phyloP scores from a whole-genome alignment of 2,797 vertebrate genomes.

The Scarus forsteni region DNA sequence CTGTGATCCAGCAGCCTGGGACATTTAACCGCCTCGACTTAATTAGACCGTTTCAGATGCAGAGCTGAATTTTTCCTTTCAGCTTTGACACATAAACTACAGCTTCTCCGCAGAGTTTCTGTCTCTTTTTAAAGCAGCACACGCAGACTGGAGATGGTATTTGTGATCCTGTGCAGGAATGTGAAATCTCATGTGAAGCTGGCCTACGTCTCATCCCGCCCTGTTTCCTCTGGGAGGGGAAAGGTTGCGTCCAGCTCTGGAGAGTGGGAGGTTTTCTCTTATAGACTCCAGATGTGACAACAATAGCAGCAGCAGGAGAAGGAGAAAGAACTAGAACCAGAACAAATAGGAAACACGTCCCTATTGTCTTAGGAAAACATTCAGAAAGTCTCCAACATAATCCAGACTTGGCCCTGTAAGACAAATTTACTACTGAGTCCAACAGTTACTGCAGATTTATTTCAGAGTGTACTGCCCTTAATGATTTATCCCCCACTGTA shows the following conservation, averaged over 20 bases:
- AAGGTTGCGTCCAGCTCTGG: constrained; percentile 27
- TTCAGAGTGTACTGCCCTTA: no score
- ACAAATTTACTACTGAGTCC: not conserved
- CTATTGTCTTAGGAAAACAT: not conserved
- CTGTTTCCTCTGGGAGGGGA: constrained; percentile 25
- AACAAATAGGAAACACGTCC: constrained; percentile 11
- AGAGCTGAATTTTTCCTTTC: not conserved
- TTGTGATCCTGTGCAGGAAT: constrained; percentile 17
- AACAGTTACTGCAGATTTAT: not conserved
- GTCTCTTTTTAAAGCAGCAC: not conserved
- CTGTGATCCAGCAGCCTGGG: not conserved
- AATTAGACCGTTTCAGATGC: not conserved
- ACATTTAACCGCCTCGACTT: not conserved
- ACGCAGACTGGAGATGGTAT: not conserved
- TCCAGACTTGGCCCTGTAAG: not conserved
- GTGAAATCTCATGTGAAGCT: constrained; percentile 20
- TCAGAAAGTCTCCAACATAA: not conserved
- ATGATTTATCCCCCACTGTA: no score
- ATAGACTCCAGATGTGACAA: constrained; percentile 57
- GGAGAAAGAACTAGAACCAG: constrained; percentile 15
- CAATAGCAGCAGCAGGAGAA: constrained; percentile 11
- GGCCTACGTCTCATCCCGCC: constrained; percentile 27
- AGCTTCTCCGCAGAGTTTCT: not conserved
- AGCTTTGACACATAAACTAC: not conserved
- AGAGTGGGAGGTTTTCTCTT: constrained; percentile 44